Base-by-base conservation (phyloP, 2,797 vertebrate genomes). In the Odontamblyopus rebecca region DNA sequence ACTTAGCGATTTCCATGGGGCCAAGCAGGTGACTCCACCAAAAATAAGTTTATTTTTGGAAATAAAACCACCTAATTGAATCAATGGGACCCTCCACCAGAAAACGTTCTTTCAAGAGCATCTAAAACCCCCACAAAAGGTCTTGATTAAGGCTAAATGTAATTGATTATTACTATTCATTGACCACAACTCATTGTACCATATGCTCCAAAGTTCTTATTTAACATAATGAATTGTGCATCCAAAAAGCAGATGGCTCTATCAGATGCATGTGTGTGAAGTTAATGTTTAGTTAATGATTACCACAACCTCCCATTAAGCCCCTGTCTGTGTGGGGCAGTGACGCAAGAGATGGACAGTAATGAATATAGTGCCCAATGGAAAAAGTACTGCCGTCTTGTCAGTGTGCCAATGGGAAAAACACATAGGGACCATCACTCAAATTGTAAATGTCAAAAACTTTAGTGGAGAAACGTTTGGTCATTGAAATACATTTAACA, bases 221-320 rank as follows among this genome's bases (percentile, higher is more conserved):
- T 67, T 53, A 30, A 11, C 48, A 9, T 27, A 53, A n/a, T 76
- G 76, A 75, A 76, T 71, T 26, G 62, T 78, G 79, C 69, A 70
- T 83, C 63, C 68, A 73, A 68, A 81, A 78, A 79, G 79, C 90
- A 93, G 91, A 88, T 93, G 91, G 89, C 69, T 79, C 44, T 86
- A 81, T 88, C 85, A 84, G 85, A 81, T 81, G 63, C 75, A 74
- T 80, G 67, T 76, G 76, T 62, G 73, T 48, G 76, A 54, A 64
- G 68, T 79, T 90, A 84, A 90, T 89, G 86, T 90, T 89, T 89
- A 85, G 89, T 91, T 88, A 93, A 89, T 88, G 81, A 83, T 91
- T 90, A 88, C 88, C 82, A 79, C 61, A 86, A 68, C 73, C 76
- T 80, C 68, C 83, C 84, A 91, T 91, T 89, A 89, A 85, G 83